phyloP scores from a whole-genome alignment of 2,797 vertebrate species.

The Cyclopterus lumpus region DNA sequence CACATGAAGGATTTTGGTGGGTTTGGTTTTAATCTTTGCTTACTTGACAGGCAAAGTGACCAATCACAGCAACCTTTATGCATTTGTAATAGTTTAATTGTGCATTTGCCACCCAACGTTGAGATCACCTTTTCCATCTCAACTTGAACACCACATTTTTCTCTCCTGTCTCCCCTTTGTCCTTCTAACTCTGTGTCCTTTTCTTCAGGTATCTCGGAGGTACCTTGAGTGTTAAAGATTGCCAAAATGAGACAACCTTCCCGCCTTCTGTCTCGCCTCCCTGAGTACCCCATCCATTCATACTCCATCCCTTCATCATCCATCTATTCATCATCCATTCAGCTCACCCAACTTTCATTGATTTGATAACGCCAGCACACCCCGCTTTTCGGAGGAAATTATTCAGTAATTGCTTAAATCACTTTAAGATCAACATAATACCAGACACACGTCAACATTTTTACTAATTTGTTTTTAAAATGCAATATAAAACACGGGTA shows the following conservation, averaged over 20 bases:
- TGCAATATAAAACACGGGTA: constrained; percentile 11
- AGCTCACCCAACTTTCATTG: constrained; percentile 1
- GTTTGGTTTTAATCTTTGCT: background rate
- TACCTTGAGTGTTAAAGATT: constrained; percentile 20
- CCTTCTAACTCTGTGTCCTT: constrained; percentile 14
- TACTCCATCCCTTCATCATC: background rate
- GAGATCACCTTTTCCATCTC: background rate
- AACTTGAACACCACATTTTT: background rate
- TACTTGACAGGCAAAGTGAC: background rate
- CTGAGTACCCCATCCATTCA: background rate
- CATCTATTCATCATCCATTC: background rate
- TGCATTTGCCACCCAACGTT: background rate
- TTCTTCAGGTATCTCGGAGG: constrained; percentile 2
- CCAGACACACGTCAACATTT: background rate
- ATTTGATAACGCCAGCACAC: background rate
- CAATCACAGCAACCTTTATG: background rate
- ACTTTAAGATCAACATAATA: background rate
- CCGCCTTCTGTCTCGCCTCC: background rate
- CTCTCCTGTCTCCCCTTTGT: background rate
- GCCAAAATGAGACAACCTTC: background rate
- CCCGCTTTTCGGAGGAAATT: background rate
- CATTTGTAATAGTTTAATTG: background rate
- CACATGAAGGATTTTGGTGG: background rate
- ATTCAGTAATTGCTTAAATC: constrained; percentile 13
- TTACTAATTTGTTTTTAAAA: constrained; percentile 15